These are phyloP conservation scores for Magallana angulata DNA, from an alignment of 1,140 invertebrate genomes.

Conservation along the genomic window DNA sequence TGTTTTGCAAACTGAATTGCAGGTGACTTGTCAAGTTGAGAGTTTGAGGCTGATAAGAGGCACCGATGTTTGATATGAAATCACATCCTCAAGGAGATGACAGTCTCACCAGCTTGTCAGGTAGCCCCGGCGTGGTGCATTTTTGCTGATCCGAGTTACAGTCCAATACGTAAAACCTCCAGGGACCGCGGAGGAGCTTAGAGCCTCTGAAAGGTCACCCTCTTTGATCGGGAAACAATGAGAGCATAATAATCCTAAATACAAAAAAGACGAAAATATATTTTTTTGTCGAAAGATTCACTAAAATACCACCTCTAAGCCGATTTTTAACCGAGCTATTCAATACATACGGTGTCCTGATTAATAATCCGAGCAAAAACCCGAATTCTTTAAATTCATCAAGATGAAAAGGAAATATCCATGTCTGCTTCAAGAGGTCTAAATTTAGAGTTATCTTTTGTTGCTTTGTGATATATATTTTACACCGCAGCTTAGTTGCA, in stretches of 20 bases:
- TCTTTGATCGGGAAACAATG: not conserved
- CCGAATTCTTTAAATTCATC: not conserved
- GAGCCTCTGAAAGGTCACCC: not conserved
- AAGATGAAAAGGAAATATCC: not conserved
- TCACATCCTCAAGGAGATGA: not conserved
- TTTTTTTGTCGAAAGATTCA: constrained; percentile 8
- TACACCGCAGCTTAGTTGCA: not conserved
- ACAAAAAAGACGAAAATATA: constrained; percentile 1
- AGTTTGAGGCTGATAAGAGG: constrained; percentile 16
- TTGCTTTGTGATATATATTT: not conserved
- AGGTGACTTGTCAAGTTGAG: not conserved
- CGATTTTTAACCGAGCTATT: constrained; percentile 16
- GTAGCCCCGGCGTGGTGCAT: not conserved
- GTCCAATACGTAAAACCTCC: not conserved
- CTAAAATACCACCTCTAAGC: not conserved
- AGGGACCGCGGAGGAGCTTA: not conserved
- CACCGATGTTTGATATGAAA: not conserved
- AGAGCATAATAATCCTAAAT: not conserved
- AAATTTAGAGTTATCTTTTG: constrained; percentile 11
- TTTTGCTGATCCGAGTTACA: constrained; percentile 33
- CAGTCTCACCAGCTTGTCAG: not conserved
- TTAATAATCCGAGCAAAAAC: not conserved
- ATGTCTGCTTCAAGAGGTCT: constrained; percentile 6
- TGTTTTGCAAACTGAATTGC: not conserved
- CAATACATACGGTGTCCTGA: not conserved